Conservation (phyloP, 2,797 vertebrate species). For the Rhynchotus rufescens region DNA sequence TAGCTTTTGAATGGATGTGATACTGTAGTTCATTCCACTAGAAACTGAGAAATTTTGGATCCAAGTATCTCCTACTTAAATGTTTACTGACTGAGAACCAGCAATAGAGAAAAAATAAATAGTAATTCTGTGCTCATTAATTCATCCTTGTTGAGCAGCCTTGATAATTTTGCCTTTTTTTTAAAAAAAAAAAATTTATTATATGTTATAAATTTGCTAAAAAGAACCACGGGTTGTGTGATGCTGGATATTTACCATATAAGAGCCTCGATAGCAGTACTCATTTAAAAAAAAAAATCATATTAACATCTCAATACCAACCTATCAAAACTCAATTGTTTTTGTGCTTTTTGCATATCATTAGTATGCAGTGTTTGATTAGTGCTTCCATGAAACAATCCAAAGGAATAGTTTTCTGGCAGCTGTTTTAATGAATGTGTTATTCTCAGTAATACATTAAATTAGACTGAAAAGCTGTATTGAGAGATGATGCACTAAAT, state of each 20-base stretch:
- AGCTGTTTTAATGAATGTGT: constrained; percentile 68
- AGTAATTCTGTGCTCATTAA: constrained; percentile 75
- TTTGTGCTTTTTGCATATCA: constrained; percentile 71
- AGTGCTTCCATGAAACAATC: constrained; percentile 54
- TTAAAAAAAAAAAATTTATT: constrained; percentile 1
- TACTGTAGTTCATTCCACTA: background rate
- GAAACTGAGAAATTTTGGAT: background rate
- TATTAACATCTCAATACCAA: constrained; percentile 80
- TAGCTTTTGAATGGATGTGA: background rate
- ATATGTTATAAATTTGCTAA: constrained; percentile 62
- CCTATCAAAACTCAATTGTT: constrained; percentile 75
- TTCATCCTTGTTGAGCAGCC: constrained; percentile 65
- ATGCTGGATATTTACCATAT: constrained; percentile 56
- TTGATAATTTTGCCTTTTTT: constrained; percentile 71
- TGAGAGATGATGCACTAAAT: constrained; percentile 58
- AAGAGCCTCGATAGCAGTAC: constrained; percentile 52
- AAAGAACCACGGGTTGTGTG: constrained; percentile 75
- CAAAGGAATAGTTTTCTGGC: constrained; percentile 65
- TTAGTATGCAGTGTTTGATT: constrained; percentile 53
- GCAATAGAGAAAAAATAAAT: constrained; percentile 71
- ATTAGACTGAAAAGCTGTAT: constrained; percentile 53
- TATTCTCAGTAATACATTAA: constrained; percentile 68
- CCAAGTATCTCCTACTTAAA: constrained; percentile 28
- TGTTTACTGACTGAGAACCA: constrained; percentile 31
- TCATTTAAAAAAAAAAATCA: constrained; percentile 64